Evolutionary conservation across 30 jellyfish, hydroid and myxozoan species (phyloP), one percentile per base, ranked within the genome.

Genomic region (Clytia hemisphaerica): DNA sequence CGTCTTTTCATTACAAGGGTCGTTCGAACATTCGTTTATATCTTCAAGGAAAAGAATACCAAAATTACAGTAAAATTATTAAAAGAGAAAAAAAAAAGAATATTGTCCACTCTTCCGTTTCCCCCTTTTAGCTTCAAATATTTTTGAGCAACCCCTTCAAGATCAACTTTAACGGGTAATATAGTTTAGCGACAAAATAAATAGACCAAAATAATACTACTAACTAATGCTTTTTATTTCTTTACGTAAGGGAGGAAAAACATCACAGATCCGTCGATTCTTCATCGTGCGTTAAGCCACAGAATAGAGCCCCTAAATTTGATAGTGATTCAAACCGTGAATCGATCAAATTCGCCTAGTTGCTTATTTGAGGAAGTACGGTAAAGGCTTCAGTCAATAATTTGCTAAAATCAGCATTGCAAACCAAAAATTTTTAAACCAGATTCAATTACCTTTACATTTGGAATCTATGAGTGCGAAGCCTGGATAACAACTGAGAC

Each of bases 11-110:
- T 88, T 60, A 40, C 97, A 88, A 0, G 79, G 82, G 36, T 28
- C 50, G 0, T 53, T 61, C n/a, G 9, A 18, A 68, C 97, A 88
- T 80, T 88, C 97, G 68, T 88, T 77, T 2, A 88, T 58, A 73
- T 88, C 97, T 88, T 30, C n/a, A 53, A 54, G 14, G 10, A 5
- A 59, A 31, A 18, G 24, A 22, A 32, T 29, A 6, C 14, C 9
- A 10, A 32, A 29, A 24, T 30, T 42, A 15, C 71, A 3, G 21
- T 19, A 4, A 70, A 3, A 47, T 45, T 0, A 42, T 35, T 16
- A 69, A 45, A 67, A 27, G 7, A 30, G 18, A 46, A 28, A 6
- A 16, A 10, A 30, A 72, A 37, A 72, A 12, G 9, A 15, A 25
- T 32, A 64, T 31, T 32, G 18, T 64, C 10, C 22, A 27, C 36